Evolutionary conservation across 1,140 invertebrate genomes (phyloP), one percentile per base, ranked within the genome.

Genomic region (Bilobella aurantiaca): DNA sequence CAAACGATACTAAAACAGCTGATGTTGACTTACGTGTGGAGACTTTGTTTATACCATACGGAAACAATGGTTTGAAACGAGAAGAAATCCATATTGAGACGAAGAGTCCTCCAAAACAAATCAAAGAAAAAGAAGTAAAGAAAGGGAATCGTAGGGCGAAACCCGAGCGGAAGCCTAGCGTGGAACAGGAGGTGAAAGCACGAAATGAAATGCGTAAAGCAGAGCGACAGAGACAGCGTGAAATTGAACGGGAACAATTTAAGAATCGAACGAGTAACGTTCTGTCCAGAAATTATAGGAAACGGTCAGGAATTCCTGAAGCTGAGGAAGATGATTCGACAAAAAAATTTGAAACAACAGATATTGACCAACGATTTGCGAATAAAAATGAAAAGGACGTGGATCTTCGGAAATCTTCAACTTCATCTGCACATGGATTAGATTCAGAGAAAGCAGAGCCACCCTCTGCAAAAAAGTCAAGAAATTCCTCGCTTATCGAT

Each of bases 291-390:
- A 72, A 62, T 23, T 72, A 72, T 53, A 25, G 71, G 32, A 69
- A 67, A 30, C 47, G 34, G 21, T 37, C 53, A 18, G 49, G 37
- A 16, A 57, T 58, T 59, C 47, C 27, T 16, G 53, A 37, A 0
- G 32, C 25, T 2, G 57, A 66, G 14, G 63, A 68, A 27, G 66
- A 67, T 27, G 66, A 68, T 2, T 49, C 12, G 25, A 63, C 12
- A 14, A 27, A 25, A 2, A 5, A 34, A 27, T 12, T 18, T 31
- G n/a, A 3, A 63, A 8, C 65, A 18, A 1, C 27, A 12, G 69
- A 71, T 58, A 56, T 65, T 53, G 69, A 71, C 32, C 64, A 66
- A 21, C 28, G 69, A 53, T 69, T 71, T 63, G 64, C 66, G 3
- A 42, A 18, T 0, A 23, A 23, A 23, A 3, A 12, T 53, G 30